These are phyloP conservation scores for Zeugodacus cucurbitae DNA, from an alignment of 1,140 invertebrate species.

Conservation along the genomic window DNA sequence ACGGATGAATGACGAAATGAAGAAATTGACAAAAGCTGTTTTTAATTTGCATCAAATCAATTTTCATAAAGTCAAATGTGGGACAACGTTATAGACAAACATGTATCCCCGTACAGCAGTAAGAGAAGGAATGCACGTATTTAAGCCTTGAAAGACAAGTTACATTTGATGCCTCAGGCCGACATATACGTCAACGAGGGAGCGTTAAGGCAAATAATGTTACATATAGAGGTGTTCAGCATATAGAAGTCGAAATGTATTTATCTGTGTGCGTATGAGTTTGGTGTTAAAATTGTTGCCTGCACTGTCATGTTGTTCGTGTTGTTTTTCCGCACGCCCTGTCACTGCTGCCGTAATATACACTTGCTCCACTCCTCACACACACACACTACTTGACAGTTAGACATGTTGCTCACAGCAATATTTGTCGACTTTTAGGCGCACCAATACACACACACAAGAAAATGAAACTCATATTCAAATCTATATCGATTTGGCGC, in stretches of 20 bases:
- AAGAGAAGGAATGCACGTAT: background rate
- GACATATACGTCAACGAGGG: background rate
- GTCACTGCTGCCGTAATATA: background rate
- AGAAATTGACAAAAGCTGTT: conserved; percentile 26
- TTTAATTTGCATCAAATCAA: conserved; percentile 13
- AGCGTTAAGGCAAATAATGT: background rate
- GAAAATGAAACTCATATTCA: background rate
- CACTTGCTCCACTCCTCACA: background rate
- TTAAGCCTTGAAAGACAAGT: background rate
- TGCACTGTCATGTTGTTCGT: background rate
- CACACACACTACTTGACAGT: background rate
- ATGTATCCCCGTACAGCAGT: background rate
- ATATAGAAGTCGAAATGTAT: too few relatives aligned
- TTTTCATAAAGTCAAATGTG: background rate
- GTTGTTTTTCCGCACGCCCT: background rate
- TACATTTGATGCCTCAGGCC: background rate
- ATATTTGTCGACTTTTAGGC: conserved; percentile 29
- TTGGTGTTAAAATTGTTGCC: background rate
- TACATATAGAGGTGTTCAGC: too few relatives aligned
- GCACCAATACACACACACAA: background rate
- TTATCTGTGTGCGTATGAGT: background rate
- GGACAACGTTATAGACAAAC: background rate
- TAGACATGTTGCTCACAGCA: background rate
- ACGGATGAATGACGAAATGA: background rate
- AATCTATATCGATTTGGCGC: conserved; percentile 26